A percentile compares a stretch with the other conserved stretches of the same genome.
phyloP scores from a whole-genome alignment of 2,797 vertebrate genomes.

The Simalia tracyae region DNA sequence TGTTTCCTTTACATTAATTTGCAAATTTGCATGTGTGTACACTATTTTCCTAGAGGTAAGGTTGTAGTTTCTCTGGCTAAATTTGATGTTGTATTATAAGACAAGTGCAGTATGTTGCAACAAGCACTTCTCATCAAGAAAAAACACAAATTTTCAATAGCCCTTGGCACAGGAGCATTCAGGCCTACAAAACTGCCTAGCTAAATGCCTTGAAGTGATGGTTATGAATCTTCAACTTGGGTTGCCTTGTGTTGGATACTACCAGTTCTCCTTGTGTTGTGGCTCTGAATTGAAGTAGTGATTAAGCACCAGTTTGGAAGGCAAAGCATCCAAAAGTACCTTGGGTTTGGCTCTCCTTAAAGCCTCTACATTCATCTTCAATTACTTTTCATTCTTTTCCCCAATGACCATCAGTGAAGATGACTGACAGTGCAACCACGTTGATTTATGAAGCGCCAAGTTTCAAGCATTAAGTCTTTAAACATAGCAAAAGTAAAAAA shows the following conservation, averaged over 20 bases:
- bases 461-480: not conserved
- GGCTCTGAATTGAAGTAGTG: not conserved
- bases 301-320: not conserved
- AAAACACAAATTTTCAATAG: not conserved
- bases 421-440: not conserved
- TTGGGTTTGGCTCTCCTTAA: not conserved
- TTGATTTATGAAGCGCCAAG: not conserved
- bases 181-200: not conserved
- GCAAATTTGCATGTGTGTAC: not conserved
- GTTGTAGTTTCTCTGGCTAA: not conserved
- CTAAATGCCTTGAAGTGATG: not conserved
- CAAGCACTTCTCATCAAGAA: not conserved
- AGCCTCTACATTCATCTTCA: not conserved
- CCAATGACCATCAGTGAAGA: not conserved
- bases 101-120: not conserved
- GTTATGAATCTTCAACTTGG: not conserved
- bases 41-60: not conserved
- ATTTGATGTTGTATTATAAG: not conserved
- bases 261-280: not conserved
- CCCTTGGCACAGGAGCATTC: not conserved
- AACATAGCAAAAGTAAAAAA: not conserved
- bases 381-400: not conserved
- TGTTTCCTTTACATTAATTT: not conserved
- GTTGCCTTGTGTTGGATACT: not conserved
- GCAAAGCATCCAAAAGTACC: not conserved